phyloP scores from a whole-genome alignment of 2,797 vertebrate species.

The Malacoraja senta region DNA sequence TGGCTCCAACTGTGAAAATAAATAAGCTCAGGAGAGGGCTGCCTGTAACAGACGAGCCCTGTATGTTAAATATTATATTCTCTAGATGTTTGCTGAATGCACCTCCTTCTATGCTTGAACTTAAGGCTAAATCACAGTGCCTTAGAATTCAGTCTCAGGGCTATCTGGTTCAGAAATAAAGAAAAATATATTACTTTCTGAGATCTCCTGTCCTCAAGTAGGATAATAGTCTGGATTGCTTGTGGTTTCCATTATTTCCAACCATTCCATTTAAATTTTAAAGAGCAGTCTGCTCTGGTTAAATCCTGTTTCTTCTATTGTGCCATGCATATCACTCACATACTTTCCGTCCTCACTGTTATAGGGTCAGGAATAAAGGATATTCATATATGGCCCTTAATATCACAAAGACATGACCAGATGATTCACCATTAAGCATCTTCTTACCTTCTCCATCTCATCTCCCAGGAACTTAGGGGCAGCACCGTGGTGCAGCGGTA shows the following conservation, averaged over 20 bases:
- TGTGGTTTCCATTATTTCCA: neutral
- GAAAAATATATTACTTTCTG: neutral
- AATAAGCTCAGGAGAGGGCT: constrained; percentile 37
- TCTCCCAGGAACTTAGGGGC: neutral
- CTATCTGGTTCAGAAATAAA: neutral
- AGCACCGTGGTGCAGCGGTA: too few relatives aligned
- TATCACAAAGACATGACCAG: neutral
- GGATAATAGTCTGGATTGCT: neutral
- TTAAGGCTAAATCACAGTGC: constrained; percentile 11
- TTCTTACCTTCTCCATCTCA: neutral
- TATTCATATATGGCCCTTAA: neutral
- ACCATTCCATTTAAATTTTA: neutral
- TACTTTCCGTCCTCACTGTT: neutral
- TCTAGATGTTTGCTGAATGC: neutral
- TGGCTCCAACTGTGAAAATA: constrained; percentile 35
- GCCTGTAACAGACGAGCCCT: neutral
- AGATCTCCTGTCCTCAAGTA: neutral
- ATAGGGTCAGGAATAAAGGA: neutral
- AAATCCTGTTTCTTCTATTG: neutral
- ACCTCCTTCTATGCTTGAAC: constrained; percentile 16
- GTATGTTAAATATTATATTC: constrained; percentile 14
- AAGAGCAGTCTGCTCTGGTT: neutral
- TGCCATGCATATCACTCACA: neutral
- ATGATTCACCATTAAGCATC: neutral
- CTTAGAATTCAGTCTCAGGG: neutral